Conservation (phyloP, 2,888 invertebrate species). For the Muscina levida region DNA sequence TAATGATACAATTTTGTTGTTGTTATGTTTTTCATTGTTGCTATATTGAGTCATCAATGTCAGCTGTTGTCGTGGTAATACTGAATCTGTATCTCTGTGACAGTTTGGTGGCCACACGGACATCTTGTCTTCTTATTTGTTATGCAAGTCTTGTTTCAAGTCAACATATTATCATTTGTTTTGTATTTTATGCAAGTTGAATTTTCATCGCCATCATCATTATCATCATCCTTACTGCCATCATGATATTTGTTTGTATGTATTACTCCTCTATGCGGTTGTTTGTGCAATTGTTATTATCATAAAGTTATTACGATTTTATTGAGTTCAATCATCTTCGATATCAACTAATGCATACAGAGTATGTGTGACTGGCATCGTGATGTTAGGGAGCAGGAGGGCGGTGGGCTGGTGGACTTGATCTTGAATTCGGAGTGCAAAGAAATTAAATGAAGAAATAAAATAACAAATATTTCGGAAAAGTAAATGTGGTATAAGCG, state of each 20-base stretch:
- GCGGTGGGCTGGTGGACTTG: too few species aligned
- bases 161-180: constrained; percentile 29
- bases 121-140: constrained; percentile 46
- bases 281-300: not conserved
- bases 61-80: constrained; percentile 59
- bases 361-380: too few species aligned
- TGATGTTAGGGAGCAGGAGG: too few species aligned
- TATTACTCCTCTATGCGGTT: not conserved
- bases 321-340: constrained; percentile 47
- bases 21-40: not conserved
- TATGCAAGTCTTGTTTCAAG: constrained; percentile 59
- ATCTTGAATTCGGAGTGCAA: too few species aligned
- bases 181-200: not conserved
- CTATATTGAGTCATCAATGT: constrained; percentile 64
- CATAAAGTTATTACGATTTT: constrained; percentile 39
- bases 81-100: constrained; percentile 2
- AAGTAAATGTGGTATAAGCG: too few species aligned
- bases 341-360: constrained; percentile 23
- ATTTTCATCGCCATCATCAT: constrained; percentile 7
- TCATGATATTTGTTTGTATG: not conserved
- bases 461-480: too few species aligned
- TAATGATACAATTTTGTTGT: constrained; percentile 33
- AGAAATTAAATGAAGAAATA: too few species aligned
- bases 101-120: too few species aligned
- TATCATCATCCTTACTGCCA: not conserved